Base-by-base conservation (phyloP, 1,140 invertebrate genomes). In the Hylaeus anthracinus region DNA sequence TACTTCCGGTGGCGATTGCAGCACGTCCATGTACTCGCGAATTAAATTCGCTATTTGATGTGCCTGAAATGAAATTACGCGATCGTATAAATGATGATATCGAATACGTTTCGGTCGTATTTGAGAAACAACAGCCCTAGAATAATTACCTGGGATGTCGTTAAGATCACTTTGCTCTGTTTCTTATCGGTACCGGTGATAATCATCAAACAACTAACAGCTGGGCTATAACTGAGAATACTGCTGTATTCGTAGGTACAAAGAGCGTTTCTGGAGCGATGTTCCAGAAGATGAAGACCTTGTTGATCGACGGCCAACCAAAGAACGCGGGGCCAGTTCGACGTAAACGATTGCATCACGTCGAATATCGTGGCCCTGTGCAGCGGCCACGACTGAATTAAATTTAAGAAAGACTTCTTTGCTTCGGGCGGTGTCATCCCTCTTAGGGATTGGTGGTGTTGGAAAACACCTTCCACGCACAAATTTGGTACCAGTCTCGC, bases 271-370 rank as follows among this genome's bases (percentile, higher is more conserved):
- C 98, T 95, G 5, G 97, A 97, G 72, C 97, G 96, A 89, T 97
- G 96, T 88, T 98, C 97, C 74, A 99, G 93, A 64, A 99, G 93
- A 90, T 99, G 98, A 72, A 99, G 95, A n/a, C 98, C 98, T 87
- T 95, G 95, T 92, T 99, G 98, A 94, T 98, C 97, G 5, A 99
- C 97, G 12, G 98, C 98, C 65, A 99, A 92, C 97, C 98, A 98
- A 5, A 99, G 92, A 39, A 97, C 95, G 79, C 97, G 93, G 77
- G 98, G 98, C 97, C 98, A 98, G 91, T 98, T 98, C 12, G 98
- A 98, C 2, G 98, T 99, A 90, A 99, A 99, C 26, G 97, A 98
- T 96, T 99, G 98, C 95, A 98, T 98, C 43, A 99, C 98, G 92
- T 99, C 98, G 92, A 98, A 99, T 85, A 99, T 97, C 6, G 98